These are phyloP conservation scores for Tenrec ecaudatus DNA, from an alignment of 2,113 vertebrate species.

Conservation along the genomic window DNA sequence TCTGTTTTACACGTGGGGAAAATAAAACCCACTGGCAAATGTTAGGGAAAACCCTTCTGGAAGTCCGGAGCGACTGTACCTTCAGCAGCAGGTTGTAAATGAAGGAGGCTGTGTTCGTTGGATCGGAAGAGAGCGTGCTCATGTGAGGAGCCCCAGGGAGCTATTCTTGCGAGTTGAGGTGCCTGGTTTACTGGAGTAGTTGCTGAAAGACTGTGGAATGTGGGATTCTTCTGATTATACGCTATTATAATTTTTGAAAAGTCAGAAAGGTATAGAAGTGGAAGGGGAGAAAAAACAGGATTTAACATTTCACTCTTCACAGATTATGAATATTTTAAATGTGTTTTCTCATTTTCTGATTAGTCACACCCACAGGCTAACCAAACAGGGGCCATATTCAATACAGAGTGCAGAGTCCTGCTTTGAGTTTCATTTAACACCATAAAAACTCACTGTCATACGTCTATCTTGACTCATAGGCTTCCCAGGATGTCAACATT, in stretches of 20 bases:
- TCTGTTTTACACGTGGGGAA: slow-evolving; percentile 71
- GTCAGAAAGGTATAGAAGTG: slow-evolving; percentile 27
- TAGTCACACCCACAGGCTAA: neutral
- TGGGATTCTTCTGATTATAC: slow-evolving; percentile 43
- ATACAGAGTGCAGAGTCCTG: neutral
- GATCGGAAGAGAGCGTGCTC: slow-evolving; percentile 39
- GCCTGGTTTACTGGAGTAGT: slow-evolving; percentile 53
- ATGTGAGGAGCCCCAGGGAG: slow-evolving; percentile 27
- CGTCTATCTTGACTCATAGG: no score
- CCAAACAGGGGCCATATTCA: neutral
- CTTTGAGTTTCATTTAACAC: neutral
- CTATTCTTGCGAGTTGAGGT: slow-evolving; percentile 58
- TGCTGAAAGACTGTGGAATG: slow-evolving; percentile 46
- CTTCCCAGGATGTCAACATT: no score
- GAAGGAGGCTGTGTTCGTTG: slow-evolving; percentile 40
- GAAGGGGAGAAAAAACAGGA: neutral
- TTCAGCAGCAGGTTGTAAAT: slow-evolving; percentile 59
- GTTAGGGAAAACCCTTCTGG: slow-evolving; percentile 51
- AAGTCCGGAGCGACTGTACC: slow-evolving; percentile 55
- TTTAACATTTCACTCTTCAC: slow-evolving; percentile 3
- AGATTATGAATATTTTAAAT: neutral
- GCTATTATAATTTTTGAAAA: neutral
- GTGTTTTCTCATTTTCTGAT: neutral
- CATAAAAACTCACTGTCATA: neutral
- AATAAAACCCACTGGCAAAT: slow-evolving; percentile 73